These are phyloP conservation scores for Drosophila mauritiana DNA, from an alignment of 1,140 invertebrate genomes.

Conservation along the genomic window DNA sequence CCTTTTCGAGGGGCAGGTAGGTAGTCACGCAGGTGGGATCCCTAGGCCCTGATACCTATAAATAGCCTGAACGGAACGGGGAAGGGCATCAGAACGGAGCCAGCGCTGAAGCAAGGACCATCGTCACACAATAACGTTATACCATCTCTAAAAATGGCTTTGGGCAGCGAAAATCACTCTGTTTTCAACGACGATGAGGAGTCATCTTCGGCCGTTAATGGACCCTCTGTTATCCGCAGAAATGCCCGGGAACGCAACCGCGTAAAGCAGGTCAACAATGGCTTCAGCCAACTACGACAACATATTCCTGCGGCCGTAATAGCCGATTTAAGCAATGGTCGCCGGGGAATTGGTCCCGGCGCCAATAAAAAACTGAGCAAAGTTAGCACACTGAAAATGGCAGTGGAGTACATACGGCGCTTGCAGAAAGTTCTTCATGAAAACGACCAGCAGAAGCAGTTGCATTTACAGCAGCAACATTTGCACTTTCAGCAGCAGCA, in stretches of 20 bases:
- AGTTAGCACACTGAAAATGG: constrained; percentile 96
- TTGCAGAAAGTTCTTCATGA: constrained; percentile 90
- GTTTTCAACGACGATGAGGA: constrained; percentile 39
- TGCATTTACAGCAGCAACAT: constrained; percentile 57
- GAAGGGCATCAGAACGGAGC: constrained; percentile 82
- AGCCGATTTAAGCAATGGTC: constrained; percentile 88
- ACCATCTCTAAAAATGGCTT: constrained; percentile 25
- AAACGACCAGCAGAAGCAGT: constrained; percentile 40
- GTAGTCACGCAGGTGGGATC: constrained; percentile 47
- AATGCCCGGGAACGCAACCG: constrained; percentile 97
- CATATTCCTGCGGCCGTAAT: constrained; percentile 93
- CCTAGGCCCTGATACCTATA: constrained; percentile 58
- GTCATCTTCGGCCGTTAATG: constrained; percentile 16
- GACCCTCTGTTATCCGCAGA: constrained; percentile 91
- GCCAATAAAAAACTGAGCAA: constrained; percentile 96
- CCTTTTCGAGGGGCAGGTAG: constrained; percentile 46
- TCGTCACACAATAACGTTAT: neutral
- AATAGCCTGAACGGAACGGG: constrained; percentile 70
- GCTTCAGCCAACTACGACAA: constrained; percentile 94
- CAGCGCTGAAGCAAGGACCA: constrained; percentile 54
- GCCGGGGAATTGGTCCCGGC: constrained; percentile 86
- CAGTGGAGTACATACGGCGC: constrained; percentile 97
- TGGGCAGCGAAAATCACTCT: constrained; percentile 39
- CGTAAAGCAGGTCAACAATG: constrained; percentile 97
- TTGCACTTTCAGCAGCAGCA: constrained; percentile 53